Evolutionary conservation across 2,888 invertebrate genomes (phyloP), one percentile per base, ranked within the genome.

Genomic region (Diogma glabrata): DNA sequence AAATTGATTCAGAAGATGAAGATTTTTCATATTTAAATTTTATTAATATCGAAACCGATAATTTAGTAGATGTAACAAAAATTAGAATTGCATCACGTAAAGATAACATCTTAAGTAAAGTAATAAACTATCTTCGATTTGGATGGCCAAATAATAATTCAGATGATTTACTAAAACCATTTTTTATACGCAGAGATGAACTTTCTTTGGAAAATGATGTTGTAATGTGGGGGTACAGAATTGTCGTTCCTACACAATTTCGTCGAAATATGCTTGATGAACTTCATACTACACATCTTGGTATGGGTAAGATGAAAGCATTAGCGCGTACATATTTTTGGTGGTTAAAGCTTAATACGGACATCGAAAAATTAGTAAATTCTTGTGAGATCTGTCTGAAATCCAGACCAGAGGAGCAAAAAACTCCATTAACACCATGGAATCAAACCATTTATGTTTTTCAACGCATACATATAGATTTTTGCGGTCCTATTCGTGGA

Each of bases 391-490:
- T 46, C 10, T 52, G 40, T 45, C 16, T 2, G 9, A 9, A 24
- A 24, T 10, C 40, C 16, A 33, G 26, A 17, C 45, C 51, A 24
- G 49, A 33, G n/a, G 43, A 45, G 8, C 38, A 26, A 9, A 49
- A 51, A n/a, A 14, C 47, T 8, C 17, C 12, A 22, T 12, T 56
- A 9, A 54, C 33, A 20, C 48, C 55, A n/a, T 57, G 56, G 45
- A 49, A 38, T 45, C 56, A 56, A 38, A 53, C 63, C 14, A 52
- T 49, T 6, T 52, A 56, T 45, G 60, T 63, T 2, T 65, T 64
- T 61, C 55, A 64, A 46, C 52, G 68, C 14, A 54, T 69, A 5
- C 68, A 71, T 57, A 57, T 65, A 12, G 70, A 71, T 57, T 69
- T 65, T 57, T 64, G 66, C 8, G 68, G 67, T n/a, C 66, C 64